These are phyloP conservation scores for Oryzias woworae DNA, from an alignment of 2,113 vertebrate genomes.

Conservation along the genomic window DNA sequence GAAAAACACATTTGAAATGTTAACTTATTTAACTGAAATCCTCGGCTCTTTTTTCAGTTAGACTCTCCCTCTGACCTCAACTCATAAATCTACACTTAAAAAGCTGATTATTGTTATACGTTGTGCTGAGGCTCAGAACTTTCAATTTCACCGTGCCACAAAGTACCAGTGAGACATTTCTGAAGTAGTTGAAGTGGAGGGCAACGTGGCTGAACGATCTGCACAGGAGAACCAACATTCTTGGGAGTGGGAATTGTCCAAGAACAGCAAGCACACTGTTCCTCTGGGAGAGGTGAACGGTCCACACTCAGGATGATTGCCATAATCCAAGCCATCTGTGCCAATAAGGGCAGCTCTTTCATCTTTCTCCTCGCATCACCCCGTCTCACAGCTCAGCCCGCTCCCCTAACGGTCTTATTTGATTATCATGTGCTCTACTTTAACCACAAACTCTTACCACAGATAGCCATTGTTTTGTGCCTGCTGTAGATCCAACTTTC, in stretches of 20 bases:
- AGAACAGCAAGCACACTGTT: constrained; percentile 72
- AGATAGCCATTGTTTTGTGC: constrained; percentile 44
- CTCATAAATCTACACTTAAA: background rate
- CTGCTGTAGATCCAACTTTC: constrained; percentile 28
- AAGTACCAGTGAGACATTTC: constrained; percentile 41
- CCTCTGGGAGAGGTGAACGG: constrained; percentile 66
- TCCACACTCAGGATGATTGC: constrained; percentile 67
- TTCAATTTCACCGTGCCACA: too few species aligned
- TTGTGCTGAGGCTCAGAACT: too few species aligned
- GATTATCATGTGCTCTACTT: constrained; percentile 46
- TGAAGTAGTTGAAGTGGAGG: constrained; percentile 43
- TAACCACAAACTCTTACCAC: constrained; percentile 12
- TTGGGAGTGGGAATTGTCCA: constrained; percentile 67
- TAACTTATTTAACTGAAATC: background rate
- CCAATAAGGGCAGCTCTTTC: constrained; percentile 69
- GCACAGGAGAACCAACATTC: constrained; percentile 65
- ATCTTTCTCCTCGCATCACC: constrained; percentile 53
- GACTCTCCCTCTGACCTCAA: background rate
- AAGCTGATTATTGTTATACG: constrained; percentile 29
- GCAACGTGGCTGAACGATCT: constrained; percentile 19
- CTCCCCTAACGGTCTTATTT: constrained; percentile 41
- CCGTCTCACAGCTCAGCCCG: constrained; percentile 28
- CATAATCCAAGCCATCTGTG: constrained; percentile 79
- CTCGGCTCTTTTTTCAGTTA: background rate
- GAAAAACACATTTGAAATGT: too few species aligned